A percentile compares a stretch with the other conserved stretches of the same genome.
Conservation (phyloP, 2,888 invertebrate genomes). For the Brachycybe producta region DNA sequence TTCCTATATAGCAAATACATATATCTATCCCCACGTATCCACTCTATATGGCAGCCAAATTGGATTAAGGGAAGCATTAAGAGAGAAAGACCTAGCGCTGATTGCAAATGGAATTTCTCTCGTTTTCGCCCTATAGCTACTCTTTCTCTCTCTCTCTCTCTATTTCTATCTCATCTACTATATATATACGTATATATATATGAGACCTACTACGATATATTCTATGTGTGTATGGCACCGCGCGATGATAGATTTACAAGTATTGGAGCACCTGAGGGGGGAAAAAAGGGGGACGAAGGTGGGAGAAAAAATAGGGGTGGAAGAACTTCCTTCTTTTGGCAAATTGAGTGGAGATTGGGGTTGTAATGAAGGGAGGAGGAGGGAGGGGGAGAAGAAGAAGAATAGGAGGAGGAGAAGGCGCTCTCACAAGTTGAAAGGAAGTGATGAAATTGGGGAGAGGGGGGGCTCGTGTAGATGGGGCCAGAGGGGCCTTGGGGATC, state of each 20-base stretch:
- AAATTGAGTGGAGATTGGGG: neutral
- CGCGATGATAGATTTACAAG: neutral
- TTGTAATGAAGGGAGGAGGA: neutral
- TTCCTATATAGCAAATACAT: neutral
- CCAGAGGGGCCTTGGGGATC: too few species aligned
- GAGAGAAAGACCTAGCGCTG: slow-evolving; percentile 13
- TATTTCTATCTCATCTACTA: too few species aligned
- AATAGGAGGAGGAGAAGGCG: neutral
- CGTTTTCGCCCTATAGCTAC: slow-evolving; percentile 4
- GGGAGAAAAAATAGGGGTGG: neutral
- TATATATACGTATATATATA: too few species aligned
- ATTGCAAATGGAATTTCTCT: slow-evolving; percentile 12
- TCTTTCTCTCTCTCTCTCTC: too few species aligned
- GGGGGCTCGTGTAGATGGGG: too few species aligned
- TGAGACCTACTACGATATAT: neutral
- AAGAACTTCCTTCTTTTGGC: neutral
- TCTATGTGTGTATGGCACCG: neutral
- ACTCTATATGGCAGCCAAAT: too few species aligned
- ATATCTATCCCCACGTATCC: neutral
- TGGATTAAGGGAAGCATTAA: slow-evolving; percentile 17
- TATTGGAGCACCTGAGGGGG: neutral
- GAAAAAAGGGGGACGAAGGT: neutral
- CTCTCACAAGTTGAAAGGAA: neutral
- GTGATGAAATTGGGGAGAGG: neutral
- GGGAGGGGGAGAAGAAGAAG: neutral